Evolutionary conservation across 1,140 invertebrate species (phyloP), one percentile per base, ranked within the genome.

Genomic region (Cephus cinctus): DNA sequence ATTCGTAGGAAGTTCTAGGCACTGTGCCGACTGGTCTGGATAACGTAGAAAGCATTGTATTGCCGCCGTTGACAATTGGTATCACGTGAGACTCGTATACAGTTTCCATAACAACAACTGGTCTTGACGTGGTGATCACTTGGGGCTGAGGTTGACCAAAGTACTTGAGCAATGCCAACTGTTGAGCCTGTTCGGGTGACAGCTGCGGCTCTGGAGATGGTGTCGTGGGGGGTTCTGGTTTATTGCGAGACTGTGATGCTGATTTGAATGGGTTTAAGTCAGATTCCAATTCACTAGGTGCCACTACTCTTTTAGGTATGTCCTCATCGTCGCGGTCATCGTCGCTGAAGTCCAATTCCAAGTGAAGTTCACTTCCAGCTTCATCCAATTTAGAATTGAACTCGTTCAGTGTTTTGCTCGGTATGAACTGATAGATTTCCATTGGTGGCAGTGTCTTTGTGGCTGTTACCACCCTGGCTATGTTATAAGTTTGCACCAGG

Each of bases 371-470:
- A 2, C 89, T 91, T 1, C 89, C 90, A n/a, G 90, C 89, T 74
- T 92, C 89, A 62, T 93, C 88, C 20, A 91, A 75, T 34, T 85
- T 85, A 36, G 87, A 90, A 53, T 92, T 92, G 69, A 93, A 92
- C 67, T 95, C 91, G 55, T 90, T 92, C 9, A 94, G 77, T 2
- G 89, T 90, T 69, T 91, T 91, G 50, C 88, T 90, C 0, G 89
- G 89, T 19, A 89, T 86, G 59, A 92, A 92, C 54, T 92, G 88
- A 70, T 89, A 92, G 20, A 87, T 85, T 62, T 92, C 89, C 79
- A 89, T 84, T 0, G 91, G 90, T 6, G 90, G 91, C 19, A 94
- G 67, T 0, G 91, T 94, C 67, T 94, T 94, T 1, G 88, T 90
- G 0, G 91, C 90, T 1, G 89, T 92, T 1, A 94, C 89, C 31